Percentiles rank a stretch among this genome's conserved stretches.
Evolutionary conservation across 2,888 invertebrate species (phyloP).

Genomic region (Harpagoxenus sublaevis): DNA sequence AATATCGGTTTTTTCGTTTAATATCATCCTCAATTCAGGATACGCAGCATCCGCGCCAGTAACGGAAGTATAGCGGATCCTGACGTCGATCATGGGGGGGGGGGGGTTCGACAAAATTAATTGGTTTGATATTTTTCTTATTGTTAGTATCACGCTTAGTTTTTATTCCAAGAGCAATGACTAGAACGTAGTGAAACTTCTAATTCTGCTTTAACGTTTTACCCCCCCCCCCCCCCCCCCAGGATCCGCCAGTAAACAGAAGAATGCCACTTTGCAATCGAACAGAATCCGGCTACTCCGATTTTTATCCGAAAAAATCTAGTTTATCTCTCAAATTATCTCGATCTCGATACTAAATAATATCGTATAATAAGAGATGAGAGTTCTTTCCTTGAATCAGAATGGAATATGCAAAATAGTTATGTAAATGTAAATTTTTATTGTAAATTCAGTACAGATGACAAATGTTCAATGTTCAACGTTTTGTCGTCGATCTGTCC

Average conservation of each 20-base stretch:
- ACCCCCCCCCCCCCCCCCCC: no score
- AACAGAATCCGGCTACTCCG: not conserved
- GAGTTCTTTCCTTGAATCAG: not conserved
- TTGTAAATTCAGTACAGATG: not conserved
- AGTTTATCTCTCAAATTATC: no score
- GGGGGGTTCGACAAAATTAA: no score
- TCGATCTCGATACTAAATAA: not conserved
- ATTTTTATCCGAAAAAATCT: not conserved
- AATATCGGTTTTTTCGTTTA: no score
- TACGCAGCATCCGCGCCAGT: not conserved
- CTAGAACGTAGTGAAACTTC: no score
- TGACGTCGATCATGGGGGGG: no score
- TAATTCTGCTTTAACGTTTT: no score
- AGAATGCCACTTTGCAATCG: not conserved
- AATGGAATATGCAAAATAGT: not conserved
- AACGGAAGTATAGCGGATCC: no score
- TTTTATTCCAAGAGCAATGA: no score
- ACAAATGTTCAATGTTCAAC: not conserved
- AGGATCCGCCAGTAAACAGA: not conserved
- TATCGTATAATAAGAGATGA: not conserved
- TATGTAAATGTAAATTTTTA: not conserved
- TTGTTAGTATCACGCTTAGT: no score
- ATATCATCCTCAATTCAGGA: not conserved
- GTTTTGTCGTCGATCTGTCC: not conserved
- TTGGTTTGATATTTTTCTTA: no score